Evolutionary conservation across 2,797 vertebrate species (phyloP).

Genomic region (Simalia tracyae): DNA sequence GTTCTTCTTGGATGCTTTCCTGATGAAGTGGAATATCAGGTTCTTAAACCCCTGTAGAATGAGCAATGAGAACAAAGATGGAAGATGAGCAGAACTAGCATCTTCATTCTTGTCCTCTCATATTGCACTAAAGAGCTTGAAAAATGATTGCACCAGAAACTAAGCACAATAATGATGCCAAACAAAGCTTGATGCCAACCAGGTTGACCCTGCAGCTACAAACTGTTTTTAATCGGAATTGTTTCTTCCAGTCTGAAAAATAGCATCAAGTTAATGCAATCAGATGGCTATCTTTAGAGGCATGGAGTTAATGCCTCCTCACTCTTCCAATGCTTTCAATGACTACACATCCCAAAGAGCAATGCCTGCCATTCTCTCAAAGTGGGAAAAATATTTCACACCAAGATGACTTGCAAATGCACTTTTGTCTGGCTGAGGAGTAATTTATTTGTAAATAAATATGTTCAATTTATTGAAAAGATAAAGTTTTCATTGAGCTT

Average conservation of each 20-base stretch:
- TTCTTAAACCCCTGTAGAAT: not conserved
- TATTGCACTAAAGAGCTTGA: not conserved
- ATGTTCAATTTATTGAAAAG: not conserved
- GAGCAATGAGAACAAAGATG: not conserved
- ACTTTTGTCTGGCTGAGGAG: not conserved
- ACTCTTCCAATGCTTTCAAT: not conserved
- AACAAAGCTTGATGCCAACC: not conserved
- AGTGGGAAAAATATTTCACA: not conserved
- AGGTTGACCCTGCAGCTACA: not conserved
- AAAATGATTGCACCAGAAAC: not conserved
- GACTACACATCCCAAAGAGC: not conserved
- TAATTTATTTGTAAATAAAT: not conserved
- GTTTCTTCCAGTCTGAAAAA: not conserved
- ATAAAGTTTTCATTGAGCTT: not conserved
- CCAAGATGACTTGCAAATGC: not conserved
- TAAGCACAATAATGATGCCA: not conserved
- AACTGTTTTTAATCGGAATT: not conserved
- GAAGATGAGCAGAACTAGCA: not conserved
- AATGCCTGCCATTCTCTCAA: not conserved
- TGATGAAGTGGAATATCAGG: not conserved
- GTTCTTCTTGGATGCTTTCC: not conserved
- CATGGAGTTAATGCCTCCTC: not conserved
- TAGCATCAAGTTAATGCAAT: not conserved
- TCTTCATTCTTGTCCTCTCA: not conserved
- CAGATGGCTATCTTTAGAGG: not conserved